Conservation (phyloP, 2,113 vertebrate species). For the Rynchops niger region DNA sequence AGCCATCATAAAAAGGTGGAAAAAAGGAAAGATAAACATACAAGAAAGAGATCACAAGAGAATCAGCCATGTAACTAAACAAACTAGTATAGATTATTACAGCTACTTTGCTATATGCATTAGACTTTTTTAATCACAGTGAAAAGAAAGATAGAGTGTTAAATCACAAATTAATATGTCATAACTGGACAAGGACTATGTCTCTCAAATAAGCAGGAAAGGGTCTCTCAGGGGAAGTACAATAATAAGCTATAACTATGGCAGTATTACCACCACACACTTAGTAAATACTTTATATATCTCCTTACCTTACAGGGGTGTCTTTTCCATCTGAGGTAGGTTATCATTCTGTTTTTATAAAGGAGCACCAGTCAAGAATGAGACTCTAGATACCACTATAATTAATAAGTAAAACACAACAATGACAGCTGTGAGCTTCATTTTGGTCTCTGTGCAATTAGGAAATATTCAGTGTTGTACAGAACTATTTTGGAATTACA, state of each 20-base stretch:
- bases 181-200: not conserved
- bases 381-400: not conserved
- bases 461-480: not conserved
- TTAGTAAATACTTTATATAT: not conserved
- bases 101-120: not conserved
- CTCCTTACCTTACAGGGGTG: not conserved
- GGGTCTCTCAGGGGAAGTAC: accelerated
- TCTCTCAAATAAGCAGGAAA: not conserved
- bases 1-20: not conserved
- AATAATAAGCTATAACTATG: not conserved
- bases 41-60: not conserved
- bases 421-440: not conserved
- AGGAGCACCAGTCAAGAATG: not conserved
- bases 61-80: not conserved
- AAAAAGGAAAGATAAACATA: not conserved
- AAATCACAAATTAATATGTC: not conserved
- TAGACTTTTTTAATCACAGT: not conserved
- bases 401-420: not conserved
- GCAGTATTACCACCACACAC: not conserved
- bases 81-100: not conserved
- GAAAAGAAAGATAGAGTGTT: not conserved
- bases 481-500: not conserved
- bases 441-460: not conserved
- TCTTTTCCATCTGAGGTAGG: not conserved
- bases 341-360: not conserved